Percentiles rank a stretch among this genome's conserved stretches.
Conservation (phyloP, 2,888 invertebrate species). For the Geophilus truncorum region DNA sequence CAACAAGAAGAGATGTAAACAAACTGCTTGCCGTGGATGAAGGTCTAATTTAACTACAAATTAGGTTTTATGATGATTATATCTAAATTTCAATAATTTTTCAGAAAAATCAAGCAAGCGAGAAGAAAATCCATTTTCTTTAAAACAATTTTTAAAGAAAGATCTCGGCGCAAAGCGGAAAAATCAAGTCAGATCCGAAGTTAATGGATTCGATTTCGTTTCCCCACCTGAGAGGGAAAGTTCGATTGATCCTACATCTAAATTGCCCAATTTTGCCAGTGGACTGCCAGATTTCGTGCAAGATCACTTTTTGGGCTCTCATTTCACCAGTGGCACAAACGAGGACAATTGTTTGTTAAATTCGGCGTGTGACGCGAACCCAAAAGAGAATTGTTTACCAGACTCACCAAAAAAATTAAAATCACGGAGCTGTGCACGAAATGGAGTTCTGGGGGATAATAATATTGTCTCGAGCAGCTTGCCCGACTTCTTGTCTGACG, state of each 20-base stretch:
- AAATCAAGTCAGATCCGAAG: neutral
- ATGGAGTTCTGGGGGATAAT: neutral
- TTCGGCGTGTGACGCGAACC: neutral
- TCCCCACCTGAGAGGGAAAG: neutral
- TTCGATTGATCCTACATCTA: neutral
- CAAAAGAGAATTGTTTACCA: neutral
- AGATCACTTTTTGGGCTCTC: neutral
- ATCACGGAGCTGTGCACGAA: neutral
- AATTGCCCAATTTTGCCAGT: constrained; percentile 42
- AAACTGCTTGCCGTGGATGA: neutral
- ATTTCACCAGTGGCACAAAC: neutral
- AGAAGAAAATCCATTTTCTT: constrained; percentile 47
- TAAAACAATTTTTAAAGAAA: constrained; percentile 46
- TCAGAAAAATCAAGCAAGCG: constrained; percentile 29
- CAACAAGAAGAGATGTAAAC: neutral
- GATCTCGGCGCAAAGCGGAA: constrained; percentile 39
- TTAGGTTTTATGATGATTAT: neutral
- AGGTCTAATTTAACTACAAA: neutral
- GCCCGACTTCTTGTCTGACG: constrained; percentile 45
- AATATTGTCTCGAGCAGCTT: constrained; percentile 40
- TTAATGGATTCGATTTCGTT: neutral
- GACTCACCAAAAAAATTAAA: neutral
- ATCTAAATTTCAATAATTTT: neutral
- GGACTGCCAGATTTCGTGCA: constrained; percentile 48
- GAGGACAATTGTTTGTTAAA: neutral